Conservation (phyloP, 2,888 invertebrate genomes). For the Sipha maydis region DNA sequence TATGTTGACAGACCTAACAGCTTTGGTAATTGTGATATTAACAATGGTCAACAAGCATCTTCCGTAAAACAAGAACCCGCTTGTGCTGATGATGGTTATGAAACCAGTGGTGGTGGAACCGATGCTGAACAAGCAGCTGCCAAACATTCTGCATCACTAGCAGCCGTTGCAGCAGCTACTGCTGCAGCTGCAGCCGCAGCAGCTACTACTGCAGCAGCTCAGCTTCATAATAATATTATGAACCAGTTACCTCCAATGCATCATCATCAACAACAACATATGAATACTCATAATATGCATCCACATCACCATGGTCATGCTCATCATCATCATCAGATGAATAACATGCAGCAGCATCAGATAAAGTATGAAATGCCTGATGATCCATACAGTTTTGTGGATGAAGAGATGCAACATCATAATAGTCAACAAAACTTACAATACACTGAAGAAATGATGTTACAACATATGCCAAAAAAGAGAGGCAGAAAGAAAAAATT, state of each 20-base stretch:
- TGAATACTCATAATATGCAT: constrained; percentile 63
- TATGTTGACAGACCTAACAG: constrained; percentile 62
- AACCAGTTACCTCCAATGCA: constrained; percentile 65
- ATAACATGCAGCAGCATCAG: constrained; percentile 60
- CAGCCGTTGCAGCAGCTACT: constrained; percentile 48
- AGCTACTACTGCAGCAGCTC: constrained; percentile 66
- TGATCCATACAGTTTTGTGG: constrained; percentile 88
- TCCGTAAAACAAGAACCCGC: constrained; percentile 53
- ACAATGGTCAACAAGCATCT: constrained; percentile 70
- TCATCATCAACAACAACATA: constrained; percentile 64
- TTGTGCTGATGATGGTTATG: constrained; percentile 82
- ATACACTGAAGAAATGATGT: constrained; percentile 63
- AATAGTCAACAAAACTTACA: constrained; percentile 57
- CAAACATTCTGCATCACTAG: constrained; percentile 52
- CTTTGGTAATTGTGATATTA: constrained; percentile 66
- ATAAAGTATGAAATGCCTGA: constrained; percentile 65
- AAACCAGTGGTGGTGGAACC: constrained; percentile 75
- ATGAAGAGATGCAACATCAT: constrained; percentile 70
- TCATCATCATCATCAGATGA: constrained; percentile 63
- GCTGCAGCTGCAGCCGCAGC: constrained; percentile 63
- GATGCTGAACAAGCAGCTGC: constrained; percentile 60
- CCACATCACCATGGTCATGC: constrained; percentile 63
- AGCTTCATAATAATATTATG: constrained; percentile 64
- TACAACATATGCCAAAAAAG: constrained; percentile 72
- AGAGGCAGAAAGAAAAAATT: constrained; percentile 87